Evolutionary conservation across 2,888 invertebrate species (phyloP).

Genomic region (Megaustenia siamemsis): DNA sequence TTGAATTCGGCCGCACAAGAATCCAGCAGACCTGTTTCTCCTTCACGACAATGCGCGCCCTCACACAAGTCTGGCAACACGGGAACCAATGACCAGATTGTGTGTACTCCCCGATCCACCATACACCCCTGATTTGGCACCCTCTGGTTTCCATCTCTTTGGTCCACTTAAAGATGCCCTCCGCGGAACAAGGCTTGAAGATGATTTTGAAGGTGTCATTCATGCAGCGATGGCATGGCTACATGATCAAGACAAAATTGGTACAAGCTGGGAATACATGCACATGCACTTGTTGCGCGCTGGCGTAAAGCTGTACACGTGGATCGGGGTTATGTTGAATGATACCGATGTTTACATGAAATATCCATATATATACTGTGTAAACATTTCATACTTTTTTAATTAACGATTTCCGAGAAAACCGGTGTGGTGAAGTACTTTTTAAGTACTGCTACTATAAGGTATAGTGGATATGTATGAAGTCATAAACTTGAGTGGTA

Average conservation of each 20-base stretch:
- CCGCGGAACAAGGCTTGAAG: neutral
- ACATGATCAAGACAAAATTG: constrained; percentile 10
- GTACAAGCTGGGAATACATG: neutral
- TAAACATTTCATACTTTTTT: too few relatives aligned
- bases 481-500: too few relatives aligned
- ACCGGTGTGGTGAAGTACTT: too few relatives aligned
- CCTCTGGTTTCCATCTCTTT: constrained; percentile 15
- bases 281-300: neutral
- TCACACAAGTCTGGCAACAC: constrained; percentile 23
- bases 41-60: neutral
- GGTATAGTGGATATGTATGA: too few relatives aligned
- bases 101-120: neutral
- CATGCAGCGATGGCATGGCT: constrained; percentile 13
- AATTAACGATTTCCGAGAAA: too few relatives aligned
- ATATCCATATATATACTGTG: too few relatives aligned
- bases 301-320: too few relatives aligned
- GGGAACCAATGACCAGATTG: neutral
- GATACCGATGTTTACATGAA: too few relatives aligned
- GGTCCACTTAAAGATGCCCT: constrained; percentile 2
- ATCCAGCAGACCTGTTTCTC: constrained; percentile 21
- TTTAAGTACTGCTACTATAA: too few relatives aligned
- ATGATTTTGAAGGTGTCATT: neutral
- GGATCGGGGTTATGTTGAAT: too few relatives aligned
- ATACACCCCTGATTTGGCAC: neutral
- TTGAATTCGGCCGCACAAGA: constrained; percentile 14